A percentile compares a stretch with the other conserved stretches of the same genome.
phyloP scores from a whole-genome alignment of 1,140 invertebrate genomes.

The Drosophila bocki region DNA sequence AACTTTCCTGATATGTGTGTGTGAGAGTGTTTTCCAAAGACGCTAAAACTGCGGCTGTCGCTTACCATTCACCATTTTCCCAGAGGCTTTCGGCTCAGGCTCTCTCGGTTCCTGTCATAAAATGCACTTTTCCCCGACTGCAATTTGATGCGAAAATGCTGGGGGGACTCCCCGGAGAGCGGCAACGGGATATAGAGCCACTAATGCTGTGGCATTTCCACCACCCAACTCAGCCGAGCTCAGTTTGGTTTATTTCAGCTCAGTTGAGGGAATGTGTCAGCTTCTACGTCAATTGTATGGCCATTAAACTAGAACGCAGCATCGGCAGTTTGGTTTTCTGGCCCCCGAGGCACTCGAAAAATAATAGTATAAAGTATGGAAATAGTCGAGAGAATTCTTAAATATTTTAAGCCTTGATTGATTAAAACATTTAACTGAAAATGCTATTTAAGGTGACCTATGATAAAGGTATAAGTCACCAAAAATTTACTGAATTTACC shows the following conservation, averaged over 20 bases:
- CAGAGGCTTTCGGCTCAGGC: background rate
- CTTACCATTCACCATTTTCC: slow-evolving; percentile 14
- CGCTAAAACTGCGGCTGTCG: slow-evolving; percentile 27
- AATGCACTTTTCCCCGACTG: slow-evolving; percentile 22
- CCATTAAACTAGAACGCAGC: slow-evolving; percentile 71
- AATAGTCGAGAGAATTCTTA: too few relatives aligned
- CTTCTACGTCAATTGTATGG: slow-evolving; percentile 68
- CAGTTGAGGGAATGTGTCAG: slow-evolving; percentile 57
- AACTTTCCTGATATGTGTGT: slow-evolving; percentile 61
- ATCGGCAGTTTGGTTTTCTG: slow-evolving; percentile 12
- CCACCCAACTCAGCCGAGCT: slow-evolving; percentile 19
- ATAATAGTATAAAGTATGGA: background rate
- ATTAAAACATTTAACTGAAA: background rate
- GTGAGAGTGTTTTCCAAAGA: slow-evolving; percentile 50
- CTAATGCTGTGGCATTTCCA: slow-evolving; percentile 36
- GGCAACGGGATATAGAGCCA: slow-evolving; percentile 17
- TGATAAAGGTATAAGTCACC: too few relatives aligned
- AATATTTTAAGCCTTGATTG: background rate
- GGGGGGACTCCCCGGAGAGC: background rate
- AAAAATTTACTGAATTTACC: background rate
- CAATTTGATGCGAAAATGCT: slow-evolving; percentile 39
- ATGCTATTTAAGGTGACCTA: background rate
- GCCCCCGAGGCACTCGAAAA: slow-evolving; percentile 7
- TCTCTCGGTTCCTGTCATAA: slow-evolving; percentile 11
- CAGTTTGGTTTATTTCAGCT: slow-evolving; percentile 30